Conservation (phyloP, 1,140 invertebrate species). For the Acromyrmex charruanus region DNA sequence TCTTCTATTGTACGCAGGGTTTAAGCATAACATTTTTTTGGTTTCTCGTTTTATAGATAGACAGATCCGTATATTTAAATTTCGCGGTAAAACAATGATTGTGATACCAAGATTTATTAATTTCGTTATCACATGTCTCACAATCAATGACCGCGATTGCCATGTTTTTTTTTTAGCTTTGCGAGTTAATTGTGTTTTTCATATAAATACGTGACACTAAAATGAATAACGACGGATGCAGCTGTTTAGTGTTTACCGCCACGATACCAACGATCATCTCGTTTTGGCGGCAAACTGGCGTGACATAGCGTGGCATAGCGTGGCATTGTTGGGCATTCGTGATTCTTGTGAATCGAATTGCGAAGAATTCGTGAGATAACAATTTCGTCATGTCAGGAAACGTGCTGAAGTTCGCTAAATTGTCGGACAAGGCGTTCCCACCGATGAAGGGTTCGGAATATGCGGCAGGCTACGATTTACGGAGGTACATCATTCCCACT, state of each 20-base stretch:
- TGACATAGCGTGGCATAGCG: background rate
- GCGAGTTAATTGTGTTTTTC: background rate
- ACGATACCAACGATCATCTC: background rate
- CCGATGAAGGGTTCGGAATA: slow-evolving; percentile 94
- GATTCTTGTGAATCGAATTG: background rate
- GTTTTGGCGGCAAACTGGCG: background rate
- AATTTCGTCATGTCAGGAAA: slow-evolving; percentile 45
- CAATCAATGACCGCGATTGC: background rate
- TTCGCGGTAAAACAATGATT: background rate
- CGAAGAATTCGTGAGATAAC: background rate
- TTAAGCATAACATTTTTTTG: background rate
- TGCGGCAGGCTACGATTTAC: slow-evolving; percentile 97
- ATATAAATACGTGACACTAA: background rate
- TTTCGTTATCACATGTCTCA: background rate
- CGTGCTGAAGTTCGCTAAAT: slow-evolving; percentile 91
- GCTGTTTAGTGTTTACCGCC: background rate
- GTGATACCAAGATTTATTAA: background rate
- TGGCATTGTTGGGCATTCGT: background rate
- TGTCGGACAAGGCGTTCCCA: slow-evolving; percentile 92
- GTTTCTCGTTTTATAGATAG: background rate
- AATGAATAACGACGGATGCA: background rate
- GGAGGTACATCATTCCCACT: slow-evolving; percentile 87
- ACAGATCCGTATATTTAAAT: background rate
- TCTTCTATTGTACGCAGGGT: too few species aligned
- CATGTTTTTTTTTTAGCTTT: background rate